Percentiles rank a stretch among this genome's conserved stretches.
phyloP scores from a whole-genome alignment of 2,797 vertebrate species.

The Champsocephalus esox region DNA sequence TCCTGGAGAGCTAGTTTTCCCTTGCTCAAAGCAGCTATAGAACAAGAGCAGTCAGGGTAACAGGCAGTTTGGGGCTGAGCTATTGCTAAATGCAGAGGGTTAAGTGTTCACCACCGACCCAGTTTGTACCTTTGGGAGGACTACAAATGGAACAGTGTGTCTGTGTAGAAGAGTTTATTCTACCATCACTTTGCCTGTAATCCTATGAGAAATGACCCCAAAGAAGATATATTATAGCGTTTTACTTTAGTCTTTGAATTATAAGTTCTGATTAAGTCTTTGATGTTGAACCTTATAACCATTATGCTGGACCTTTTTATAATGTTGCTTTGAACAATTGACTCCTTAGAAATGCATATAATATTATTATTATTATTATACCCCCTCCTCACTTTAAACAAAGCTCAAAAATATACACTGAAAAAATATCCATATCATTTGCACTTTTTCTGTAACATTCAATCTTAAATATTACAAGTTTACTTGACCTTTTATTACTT shows the following conservation, averaged over 20 bases:
- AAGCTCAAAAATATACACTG: no score
- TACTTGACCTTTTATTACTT: no score
- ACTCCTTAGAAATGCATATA: no score
- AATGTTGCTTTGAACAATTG: no score
- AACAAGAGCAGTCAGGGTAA: neutral
- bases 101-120: conserved; percentile 31
- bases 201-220: conserved; percentile 1
- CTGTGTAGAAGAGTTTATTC: conserved; percentile 19
- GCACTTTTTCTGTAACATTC: no score
- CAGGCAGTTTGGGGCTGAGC: conserved; percentile 3
- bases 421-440: no score
- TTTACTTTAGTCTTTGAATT: neutral
- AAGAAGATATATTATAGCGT: neutral
- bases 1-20: neutral
- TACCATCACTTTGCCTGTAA: neutral
- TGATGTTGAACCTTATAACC: neutral
- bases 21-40: neutral
- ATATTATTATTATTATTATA: no score
- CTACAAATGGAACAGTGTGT: conserved; percentile 29
- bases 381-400: no score
- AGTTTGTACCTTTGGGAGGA: conserved; percentile 39
- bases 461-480: no score
- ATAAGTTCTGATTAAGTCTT: neutral
- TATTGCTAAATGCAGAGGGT: neutral
- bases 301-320: neutral